Evolutionary conservation across 1,140 invertebrate species (phyloP), one percentile per base, ranked within the genome.

Genomic region (Sycophaga agraensis): DNA sequence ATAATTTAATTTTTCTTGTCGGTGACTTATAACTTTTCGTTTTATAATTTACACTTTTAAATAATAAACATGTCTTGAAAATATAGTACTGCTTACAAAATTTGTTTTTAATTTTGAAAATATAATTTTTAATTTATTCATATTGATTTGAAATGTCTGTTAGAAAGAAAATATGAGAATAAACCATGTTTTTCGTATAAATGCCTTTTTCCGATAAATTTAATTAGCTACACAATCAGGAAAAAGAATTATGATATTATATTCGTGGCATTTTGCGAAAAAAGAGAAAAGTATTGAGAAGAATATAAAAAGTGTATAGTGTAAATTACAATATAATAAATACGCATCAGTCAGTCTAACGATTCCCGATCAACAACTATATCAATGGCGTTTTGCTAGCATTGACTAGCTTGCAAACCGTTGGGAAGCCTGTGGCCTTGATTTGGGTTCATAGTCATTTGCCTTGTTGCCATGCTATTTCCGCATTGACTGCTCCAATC

Each of bases 401-500:
- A 77, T 42, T 74, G 64, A 9, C 68, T 73, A 0, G 70, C 60
- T 57, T 72, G 66, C 37, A 79, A 66, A 34, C 76, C 77, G 9
- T 73, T 69, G 7, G 76, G 69, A 46, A 78, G 67, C 49, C 70
- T 75, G 58, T 76, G 75, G 1, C 70, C 73, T 17, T 74, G 67
- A 45, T 71, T 75, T 28, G 75, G 66, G 42, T 73, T 77, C 63
- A 77, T 74, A 17, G 68, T 71, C 8, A 80, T 54, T 57, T 79
- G 78, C 40, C 79, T 72, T 5, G 71, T 74, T 0, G 74, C 68
- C 74, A 81, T 80, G 11, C 78, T 76, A 12, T 75, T 73, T 0
- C 75, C 75, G 22, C 78, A 78, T 22, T 84, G 83, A 56, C 83
- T 85, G 51, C 88, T 90, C 96, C 96, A 98, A 75, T 98, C 96